Percentiles rank a stretch among this genome's conserved stretches.
These are phyloP conservation scores for Nomada hirtipes DNA, from an alignment of 2,888 invertebrate genomes.

Conservation along the genomic window DNA sequence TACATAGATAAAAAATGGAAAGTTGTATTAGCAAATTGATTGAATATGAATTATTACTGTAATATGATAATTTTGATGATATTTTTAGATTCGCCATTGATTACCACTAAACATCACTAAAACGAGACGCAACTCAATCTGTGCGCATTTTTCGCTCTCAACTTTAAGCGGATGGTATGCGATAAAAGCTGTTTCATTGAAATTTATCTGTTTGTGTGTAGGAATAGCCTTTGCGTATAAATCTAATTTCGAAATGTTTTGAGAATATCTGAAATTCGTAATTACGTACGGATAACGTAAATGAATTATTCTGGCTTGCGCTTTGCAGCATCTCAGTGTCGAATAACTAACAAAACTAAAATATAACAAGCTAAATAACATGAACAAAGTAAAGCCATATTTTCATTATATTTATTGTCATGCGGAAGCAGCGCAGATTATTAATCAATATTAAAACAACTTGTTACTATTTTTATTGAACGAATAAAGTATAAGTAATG, in stretches of 20 bases:
- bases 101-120: not conserved
- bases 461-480: not conserved
- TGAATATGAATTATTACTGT: too few species aligned
- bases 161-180: not conserved
- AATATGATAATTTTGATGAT: not conserved
- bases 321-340: conserved; percentile 66
- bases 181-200: not conserved
- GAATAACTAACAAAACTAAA: conserved; percentile 13
- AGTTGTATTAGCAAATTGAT: too few species aligned
- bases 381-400: not conserved
- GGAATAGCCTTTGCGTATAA: not conserved
- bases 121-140: not conserved
- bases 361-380: not conserved
- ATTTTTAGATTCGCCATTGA: conserved; percentile 20
- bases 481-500: not conserved
- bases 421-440: not conserved
- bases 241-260: not conserved
- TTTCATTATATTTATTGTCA: not conserved
- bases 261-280: not conserved
- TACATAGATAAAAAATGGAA: too few species aligned
- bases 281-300: not conserved
- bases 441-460: not conserved
- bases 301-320: conserved; percentile 3
- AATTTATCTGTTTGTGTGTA: not conserved
- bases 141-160: not conserved